Percentiles rank a stretch among this genome's conserved stretches.
phyloP scores from a whole-genome alignment of 2,797 vertebrate species.

The Natrix natrix region DNA sequence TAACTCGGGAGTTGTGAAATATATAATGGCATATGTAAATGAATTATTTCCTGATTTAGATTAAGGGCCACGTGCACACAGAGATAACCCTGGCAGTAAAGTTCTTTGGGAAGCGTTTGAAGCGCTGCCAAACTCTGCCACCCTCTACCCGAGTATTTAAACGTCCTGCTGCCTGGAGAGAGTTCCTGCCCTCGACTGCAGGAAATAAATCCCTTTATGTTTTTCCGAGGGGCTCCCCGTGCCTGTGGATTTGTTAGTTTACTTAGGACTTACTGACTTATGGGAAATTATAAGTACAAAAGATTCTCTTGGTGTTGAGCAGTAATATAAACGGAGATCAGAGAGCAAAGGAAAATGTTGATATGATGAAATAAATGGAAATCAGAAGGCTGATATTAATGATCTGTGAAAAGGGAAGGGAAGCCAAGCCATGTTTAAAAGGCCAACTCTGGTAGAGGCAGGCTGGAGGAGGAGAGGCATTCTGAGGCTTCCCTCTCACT shows the following conservation, averaged over 20 bases:
- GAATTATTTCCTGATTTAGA: not conserved
- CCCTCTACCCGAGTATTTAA: not conserved
- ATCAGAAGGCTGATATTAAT: not conserved
- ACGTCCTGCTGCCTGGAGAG: not conserved
- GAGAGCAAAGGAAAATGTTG: not conserved
- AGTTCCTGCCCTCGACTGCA: no score
- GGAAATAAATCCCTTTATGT: not conserved
- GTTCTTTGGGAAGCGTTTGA: not conserved
- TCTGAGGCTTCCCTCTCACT: not conserved
- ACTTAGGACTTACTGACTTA: not conserved
- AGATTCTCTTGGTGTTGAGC: not conserved
- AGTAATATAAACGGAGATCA: not conserved
- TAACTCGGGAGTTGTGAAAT: not conserved
- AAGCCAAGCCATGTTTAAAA: not conserved
- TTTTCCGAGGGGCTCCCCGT: not conserved
- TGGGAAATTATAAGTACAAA: not conserved
- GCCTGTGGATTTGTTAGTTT: not conserved
- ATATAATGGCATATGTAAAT: not conserved
- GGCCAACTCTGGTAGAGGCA: no score
- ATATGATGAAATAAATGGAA: not conserved
- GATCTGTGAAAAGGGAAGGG: not conserved
- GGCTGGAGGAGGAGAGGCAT: not conserved
- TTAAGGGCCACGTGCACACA: not conserved
- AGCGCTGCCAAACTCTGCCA: not conserved
- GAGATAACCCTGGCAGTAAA: not conserved